phyloP scores from a whole-genome alignment of 2,113 vertebrate genomes.

The Numida meleagris region DNA sequence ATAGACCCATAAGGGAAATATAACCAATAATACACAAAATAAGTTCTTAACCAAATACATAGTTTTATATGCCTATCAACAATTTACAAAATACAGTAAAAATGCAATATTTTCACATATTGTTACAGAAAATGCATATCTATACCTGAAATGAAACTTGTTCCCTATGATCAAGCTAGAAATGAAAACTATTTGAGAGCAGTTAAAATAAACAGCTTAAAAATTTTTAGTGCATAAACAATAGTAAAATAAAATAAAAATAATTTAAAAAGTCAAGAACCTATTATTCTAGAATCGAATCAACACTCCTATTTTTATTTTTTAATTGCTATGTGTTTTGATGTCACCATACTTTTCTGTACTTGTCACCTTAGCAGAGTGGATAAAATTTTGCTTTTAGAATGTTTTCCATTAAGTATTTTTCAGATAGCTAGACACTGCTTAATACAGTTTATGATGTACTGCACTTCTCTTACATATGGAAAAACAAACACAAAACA shows the following conservation, averaged over 20 bases:
- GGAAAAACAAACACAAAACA: not conserved
- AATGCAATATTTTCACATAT: rapidly evolving
- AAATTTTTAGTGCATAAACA: not conserved
- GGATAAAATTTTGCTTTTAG: not conserved
- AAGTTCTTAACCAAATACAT: not conserved
- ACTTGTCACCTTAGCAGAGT: not conserved
- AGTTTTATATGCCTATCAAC: not conserved
- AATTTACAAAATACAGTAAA: not conserved
- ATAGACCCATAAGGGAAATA: not conserved
- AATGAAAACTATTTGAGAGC: not conserved
- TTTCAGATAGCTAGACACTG: not conserved
- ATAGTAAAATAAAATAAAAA: not conserved
- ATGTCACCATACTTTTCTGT: not conserved
- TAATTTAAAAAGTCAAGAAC: not conserved
- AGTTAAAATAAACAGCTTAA: not conserved
- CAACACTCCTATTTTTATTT: not conserved
- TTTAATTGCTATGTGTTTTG: not conserved
- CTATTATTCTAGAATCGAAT: not conserved
- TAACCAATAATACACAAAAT: not conserved
- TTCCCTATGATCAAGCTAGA: not conserved
- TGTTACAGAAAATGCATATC: not conserved
- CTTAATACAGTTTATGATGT: not conserved
- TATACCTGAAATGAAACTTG: not conserved
- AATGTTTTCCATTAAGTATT: not conserved
- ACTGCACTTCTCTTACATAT: not conserved